A percentile compares a stretch with the other conserved stretches of the same genome.
These are phyloP conservation scores for Eonycteris spelaea DNA, from an alignment of 2,113 vertebrate genomes.

Conservation along the genomic window DNA sequence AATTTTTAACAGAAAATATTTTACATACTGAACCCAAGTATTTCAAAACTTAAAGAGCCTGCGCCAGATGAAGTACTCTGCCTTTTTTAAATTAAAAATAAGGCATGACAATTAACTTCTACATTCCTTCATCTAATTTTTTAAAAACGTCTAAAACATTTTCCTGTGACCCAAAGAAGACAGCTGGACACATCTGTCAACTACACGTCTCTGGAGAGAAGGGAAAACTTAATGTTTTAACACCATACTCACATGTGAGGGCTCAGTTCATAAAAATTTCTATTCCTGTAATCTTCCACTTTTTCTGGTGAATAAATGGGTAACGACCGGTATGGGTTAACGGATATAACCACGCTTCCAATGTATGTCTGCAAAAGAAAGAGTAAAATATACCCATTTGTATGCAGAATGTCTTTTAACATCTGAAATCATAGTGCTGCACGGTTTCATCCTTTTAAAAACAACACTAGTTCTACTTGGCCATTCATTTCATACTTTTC, in stretches of 20 bases:
- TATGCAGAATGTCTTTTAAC: neutral
- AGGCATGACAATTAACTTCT: constrained; percentile 57
- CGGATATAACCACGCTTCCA: constrained; percentile 97
- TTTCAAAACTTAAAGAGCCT: neutral
- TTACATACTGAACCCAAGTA: constrained; percentile 23
- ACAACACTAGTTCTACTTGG: neutral
- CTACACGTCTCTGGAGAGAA: neutral
- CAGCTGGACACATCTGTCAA: constrained; percentile 80
- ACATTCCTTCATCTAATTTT: constrained; percentile 17
- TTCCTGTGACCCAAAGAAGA: constrained; percentile 54
- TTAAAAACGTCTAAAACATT: constrained; percentile 49
- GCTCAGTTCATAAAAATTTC: constrained; percentile 99
- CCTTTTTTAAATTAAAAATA: constrained; percentile 55
- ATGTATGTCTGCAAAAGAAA: constrained; percentile 92
- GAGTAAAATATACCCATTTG: neutral
- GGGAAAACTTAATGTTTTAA: constrained; percentile 49
- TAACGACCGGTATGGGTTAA: constrained; percentile 95
- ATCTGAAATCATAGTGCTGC: neutral
- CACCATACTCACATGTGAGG: constrained; percentile 96
- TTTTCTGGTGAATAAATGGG: constrained; percentile 97
- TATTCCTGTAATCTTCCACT: constrained; percentile 98
- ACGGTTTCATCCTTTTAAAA: neutral
- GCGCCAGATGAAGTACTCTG: neutral
- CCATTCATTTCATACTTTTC: neutral
- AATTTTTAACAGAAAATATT: constrained; percentile 38